A percentile compares a stretch with the other conserved stretches of the same genome.
Conservation (phyloP, 1,140 invertebrate species). For the Coelopa frigida region DNA sequence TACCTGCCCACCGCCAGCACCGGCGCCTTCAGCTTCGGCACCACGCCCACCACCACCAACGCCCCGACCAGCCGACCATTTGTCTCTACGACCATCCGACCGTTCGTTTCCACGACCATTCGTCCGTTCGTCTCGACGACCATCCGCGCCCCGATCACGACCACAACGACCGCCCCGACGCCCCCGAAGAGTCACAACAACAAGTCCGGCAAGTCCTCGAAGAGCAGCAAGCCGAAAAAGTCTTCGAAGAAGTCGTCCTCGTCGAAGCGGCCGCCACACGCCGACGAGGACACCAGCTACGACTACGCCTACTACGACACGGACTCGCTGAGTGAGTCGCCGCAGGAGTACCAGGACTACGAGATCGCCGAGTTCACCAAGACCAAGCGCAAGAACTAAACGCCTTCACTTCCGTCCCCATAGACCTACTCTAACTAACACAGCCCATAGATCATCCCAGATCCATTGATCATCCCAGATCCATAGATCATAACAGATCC, state of each 20-base stretch:
- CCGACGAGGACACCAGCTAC: slow-evolving; percentile 55
- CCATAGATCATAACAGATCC: too few species aligned
- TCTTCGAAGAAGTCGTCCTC: slow-evolving; percentile 24
- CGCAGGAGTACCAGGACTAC: slow-evolving; percentile 49
- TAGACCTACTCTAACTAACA: too few species aligned
- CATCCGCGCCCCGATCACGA: slow-evolving; percentile 18
- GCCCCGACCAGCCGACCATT: slow-evolving; percentile 12
- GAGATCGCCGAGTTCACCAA: slow-evolving; percentile 51
- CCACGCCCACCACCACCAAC: slow-evolving; percentile 15
- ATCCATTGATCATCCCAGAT: too few species aligned
- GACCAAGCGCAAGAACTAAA: slow-evolving; percentile 34
- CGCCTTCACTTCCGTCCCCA: too few species aligned
- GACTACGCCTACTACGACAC: slow-evolving; percentile 62
- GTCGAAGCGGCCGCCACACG: slow-evolving; percentile 31
- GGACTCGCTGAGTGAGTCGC: slow-evolving; percentile 45
- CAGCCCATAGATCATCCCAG: too few species aligned
- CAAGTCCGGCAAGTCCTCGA: slow-evolving; percentile 23
- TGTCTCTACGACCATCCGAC: slow-evolving; percentile 18
- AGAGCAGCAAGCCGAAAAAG: slow-evolving; percentile 24
- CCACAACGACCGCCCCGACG: slow-evolving; percentile 16
- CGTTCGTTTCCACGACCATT: slow-evolving; percentile 18
- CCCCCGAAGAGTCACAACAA: slow-evolving; percentile 9
- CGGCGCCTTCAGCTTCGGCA: slow-evolving; percentile 16
- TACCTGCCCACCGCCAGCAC: slow-evolving; percentile 21
- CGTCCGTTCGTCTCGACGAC: slow-evolving; percentile 18